These are phyloP conservation scores for Drosophila mojavensis DNA, from an alignment of 1,140 invertebrate genomes.

Conservation along the genomic window DNA sequence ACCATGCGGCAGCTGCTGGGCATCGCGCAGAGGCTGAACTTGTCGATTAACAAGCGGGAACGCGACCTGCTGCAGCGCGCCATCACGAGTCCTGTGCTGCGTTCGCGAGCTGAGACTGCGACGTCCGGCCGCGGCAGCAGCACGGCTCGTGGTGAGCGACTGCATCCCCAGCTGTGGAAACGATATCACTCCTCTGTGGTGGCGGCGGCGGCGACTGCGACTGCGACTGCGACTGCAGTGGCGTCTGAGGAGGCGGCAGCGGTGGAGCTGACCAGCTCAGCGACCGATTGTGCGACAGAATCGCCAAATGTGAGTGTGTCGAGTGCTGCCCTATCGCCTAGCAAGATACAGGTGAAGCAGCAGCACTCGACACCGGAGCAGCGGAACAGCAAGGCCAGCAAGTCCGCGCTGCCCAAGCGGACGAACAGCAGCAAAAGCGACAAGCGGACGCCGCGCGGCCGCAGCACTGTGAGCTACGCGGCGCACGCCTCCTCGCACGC, in stretches of 20 bases:
- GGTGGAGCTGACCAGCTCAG: too few relatives aligned
- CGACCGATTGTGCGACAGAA: neutral
- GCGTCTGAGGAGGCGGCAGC: too few relatives aligned
- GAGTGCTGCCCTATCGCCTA: neutral
- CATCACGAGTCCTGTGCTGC: slow-evolving; percentile 16
- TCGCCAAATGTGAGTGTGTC: neutral
- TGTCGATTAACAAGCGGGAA: neutral
- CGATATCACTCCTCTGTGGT: slow-evolving; percentile 23
- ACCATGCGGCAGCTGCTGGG: neutral
- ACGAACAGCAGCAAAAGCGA: neutral
- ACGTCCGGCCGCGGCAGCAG: neutral
- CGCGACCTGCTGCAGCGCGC: slow-evolving; percentile 9
- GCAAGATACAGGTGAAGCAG: slow-evolving; percentile 13
- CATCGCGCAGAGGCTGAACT: neutral
- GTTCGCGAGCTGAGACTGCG: neutral
- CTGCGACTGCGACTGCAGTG: too few relatives aligned
- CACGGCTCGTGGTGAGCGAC: neutral
- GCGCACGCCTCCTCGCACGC: slow-evolving; percentile 39
- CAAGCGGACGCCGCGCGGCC: neutral
- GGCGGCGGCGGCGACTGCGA: too few relatives aligned
- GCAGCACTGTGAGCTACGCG: slow-evolving; percentile 9
- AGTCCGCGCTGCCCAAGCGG: neutral
- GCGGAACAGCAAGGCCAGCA: neutral
- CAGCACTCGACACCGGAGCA: slow-evolving; percentile 1
- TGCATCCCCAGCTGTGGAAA: slow-evolving; percentile 31